Conservation (phyloP, 2,113 vertebrate genomes). For the Camelus bactrianus region DNA sequence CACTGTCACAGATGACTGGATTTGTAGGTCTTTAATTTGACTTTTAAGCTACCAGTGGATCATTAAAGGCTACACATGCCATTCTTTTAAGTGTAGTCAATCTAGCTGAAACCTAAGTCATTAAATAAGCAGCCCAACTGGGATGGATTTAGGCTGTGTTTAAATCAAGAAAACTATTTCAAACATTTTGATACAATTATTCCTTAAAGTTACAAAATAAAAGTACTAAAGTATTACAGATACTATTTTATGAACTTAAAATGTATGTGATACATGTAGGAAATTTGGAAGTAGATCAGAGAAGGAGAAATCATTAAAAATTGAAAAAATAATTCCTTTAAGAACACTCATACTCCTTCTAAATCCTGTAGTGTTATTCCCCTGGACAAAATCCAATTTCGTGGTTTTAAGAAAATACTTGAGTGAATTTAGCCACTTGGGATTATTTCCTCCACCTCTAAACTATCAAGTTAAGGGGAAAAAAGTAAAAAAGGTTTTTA, state of each 20-base stretch:
- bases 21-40: constrained; percentile 23
- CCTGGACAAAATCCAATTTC: background rate
- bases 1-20: background rate
- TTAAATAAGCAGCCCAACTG: background rate
- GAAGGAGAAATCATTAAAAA: background rate
- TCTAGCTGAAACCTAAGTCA: constrained; percentile 47
- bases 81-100: constrained; percentile 21
- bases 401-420: constrained; percentile 24
- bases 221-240: background rate
- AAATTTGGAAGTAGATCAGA: background rate
- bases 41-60: constrained; percentile 50
- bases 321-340: background rate
- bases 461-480: background rate
- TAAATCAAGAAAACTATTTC: background rate
- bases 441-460: background rate
- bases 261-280: background rate
- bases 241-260: constrained; percentile 29
- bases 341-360: background rate
- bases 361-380: background rate
- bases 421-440: background rate
- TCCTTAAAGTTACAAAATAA: constrained; percentile 52
- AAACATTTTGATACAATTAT: background rate
- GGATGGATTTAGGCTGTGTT: background rate
- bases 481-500: background rate
- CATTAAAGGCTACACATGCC: constrained; percentile 19